Evolutionary conservation across 2,113 vertebrate genomes (phyloP), one percentile per base, ranked within the genome.

Genomic region (Xenopus laevis): DNA sequence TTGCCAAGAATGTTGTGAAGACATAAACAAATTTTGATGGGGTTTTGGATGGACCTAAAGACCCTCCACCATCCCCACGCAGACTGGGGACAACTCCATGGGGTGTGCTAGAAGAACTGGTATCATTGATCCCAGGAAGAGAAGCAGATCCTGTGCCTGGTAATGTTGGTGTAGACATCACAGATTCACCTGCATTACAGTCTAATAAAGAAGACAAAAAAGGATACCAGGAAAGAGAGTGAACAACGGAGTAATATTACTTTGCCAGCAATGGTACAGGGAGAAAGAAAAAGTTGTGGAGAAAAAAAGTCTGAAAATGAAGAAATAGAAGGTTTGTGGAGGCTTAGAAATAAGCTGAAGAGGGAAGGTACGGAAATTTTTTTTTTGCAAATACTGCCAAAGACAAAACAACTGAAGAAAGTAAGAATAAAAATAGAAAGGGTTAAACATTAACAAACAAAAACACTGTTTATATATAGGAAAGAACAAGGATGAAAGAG

Each of bases 1-100:
- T 98, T 50, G 97, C 97, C 20, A 99, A 89, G 85, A 86, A 92
- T 21, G 97, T 98, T 53, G 97, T 98, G 81, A 99, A 99, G 84
- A 99, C 96, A 6, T 98, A 98, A 72, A 98, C 93, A 17, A 95
- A 88, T 87, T 96, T 95, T 0, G 95, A 88, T 4, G 91, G 83
- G 7, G 91, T 84, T 72, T 93, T 94, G 71, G 88, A 87, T 0
- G 86, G 13, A 10, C 81, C 85, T 0, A 86, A 60, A 0, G 86
- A 78, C 0, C 80, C 82, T 0, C 83, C 84, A 4, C 83, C 81
- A 3, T 96, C 95, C 0, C 93, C 18, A 30, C 92, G 92, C 6
- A 93, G 79, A 58, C 85, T 83, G 0, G 88, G 77, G 0, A 78
- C 83, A 65, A 90, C 68, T 65, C 90, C 85, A 79, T 86, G 82